phyloP scores from a whole-genome alignment of 2,113 vertebrate genomes.

The Candoia aspera region DNA sequence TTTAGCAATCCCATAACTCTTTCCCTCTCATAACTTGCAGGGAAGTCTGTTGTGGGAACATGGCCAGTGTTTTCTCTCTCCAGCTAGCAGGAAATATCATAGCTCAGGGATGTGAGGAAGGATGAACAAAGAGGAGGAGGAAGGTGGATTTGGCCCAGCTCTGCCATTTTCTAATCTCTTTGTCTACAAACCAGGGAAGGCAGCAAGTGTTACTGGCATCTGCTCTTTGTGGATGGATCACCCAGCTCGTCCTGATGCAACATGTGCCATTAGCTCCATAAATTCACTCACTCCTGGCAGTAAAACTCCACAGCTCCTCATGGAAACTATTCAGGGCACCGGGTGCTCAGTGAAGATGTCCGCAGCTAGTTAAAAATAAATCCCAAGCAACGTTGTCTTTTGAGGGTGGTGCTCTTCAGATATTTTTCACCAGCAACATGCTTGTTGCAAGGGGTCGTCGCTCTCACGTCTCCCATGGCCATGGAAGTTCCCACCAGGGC shows the following conservation, averaged over 20 bases:
- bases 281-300: slow-evolving; percentile 75
- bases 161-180: no score
- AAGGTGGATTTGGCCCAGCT: no score
- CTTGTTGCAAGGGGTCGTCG: slow-evolving; percentile 8
- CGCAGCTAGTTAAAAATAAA: slow-evolving; percentile 78
- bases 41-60: no score
- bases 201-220: slow-evolving; percentile 68
- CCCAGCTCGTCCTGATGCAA: slow-evolving; percentile 73
- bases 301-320: slow-evolving; percentile 59
- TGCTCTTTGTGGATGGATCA: slow-evolving; percentile 59
- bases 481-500: slow-evolving; percentile 46
- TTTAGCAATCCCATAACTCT: no score
- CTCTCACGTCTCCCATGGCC: slow-evolving; percentile 57
- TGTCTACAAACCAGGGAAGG: slow-evolving; percentile 20
- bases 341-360: slow-evolving; percentile 72
- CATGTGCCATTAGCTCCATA: slow-evolving; percentile 73
- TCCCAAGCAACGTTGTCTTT: slow-evolving; percentile 67
- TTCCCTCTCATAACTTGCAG: no score
- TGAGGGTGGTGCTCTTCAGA: slow-evolving; percentile 67
- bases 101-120: no score
- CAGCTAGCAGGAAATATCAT: no score
- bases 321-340: slow-evolving; percentile 71
- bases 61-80: no score
- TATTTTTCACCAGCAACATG: slow-evolving; percentile 60
- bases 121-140: no score